Percentiles rank a stretch among this genome's conserved stretches.
Conservation (phyloP, 2,113 vertebrate species). For the Eurypyga helias region DNA sequence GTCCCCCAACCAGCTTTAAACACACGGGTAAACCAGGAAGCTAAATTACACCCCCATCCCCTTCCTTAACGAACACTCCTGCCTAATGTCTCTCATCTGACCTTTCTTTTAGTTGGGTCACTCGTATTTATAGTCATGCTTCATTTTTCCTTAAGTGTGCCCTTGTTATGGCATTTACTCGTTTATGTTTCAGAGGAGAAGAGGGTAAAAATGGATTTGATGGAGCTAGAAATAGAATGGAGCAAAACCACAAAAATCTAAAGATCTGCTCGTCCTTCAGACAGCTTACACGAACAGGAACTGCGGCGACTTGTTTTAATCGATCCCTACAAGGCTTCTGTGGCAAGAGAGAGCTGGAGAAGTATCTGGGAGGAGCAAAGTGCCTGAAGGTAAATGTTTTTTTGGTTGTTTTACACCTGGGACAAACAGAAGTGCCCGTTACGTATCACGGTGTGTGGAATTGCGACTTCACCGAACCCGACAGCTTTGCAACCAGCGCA, state of each 20-base stretch:
- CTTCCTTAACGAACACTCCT: not conserved
- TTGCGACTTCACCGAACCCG: not conserved
- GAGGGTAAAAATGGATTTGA: not conserved
- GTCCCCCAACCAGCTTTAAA: not conserved
- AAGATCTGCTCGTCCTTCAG: not conserved
- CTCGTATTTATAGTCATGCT: not conserved
- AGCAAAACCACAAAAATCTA: not conserved
- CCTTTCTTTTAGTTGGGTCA: not conserved
- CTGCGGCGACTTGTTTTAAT: not conserved
- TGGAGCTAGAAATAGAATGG: not conserved
- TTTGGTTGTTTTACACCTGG: not conserved
- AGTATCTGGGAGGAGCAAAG: not conserved
- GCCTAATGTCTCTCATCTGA: not conserved
- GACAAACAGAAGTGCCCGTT: not conserved
- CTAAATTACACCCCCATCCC: not conserved
- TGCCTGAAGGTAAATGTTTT: not conserved
- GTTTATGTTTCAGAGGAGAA: not conserved
- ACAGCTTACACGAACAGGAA: not conserved
- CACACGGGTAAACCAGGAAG: not conserved
- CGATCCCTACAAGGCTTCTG: not conserved
- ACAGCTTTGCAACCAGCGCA: not conserved
- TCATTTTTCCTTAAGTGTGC: not conserved
- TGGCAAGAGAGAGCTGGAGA: not conserved
- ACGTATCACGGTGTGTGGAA: accelerated
- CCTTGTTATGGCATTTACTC: not conserved